phyloP scores from a whole-genome alignment of 2,797 vertebrate species.

The Semaprochilodus insignis region DNA sequence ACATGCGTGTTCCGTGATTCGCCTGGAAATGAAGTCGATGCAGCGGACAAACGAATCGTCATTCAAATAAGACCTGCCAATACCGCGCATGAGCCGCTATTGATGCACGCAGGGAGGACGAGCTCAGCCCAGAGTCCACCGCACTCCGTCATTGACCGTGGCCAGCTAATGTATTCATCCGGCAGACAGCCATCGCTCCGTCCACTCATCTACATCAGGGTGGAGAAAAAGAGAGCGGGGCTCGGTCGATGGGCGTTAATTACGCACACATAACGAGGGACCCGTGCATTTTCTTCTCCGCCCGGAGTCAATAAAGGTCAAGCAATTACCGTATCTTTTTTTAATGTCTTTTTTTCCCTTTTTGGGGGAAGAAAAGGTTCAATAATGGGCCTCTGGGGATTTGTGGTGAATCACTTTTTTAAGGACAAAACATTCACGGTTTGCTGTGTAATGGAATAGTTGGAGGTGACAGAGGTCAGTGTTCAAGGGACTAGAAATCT shows the following conservation, averaged over 20 bases:
- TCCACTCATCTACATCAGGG: conserved; percentile 66
- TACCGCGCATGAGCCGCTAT: conserved; percentile 60
- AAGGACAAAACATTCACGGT: conserved; percentile 4
- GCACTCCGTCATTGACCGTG: conserved; percentile 59
- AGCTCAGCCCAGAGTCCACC: conserved; percentile 39
- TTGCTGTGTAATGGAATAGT: conserved; percentile 8
- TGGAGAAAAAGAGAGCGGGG: conserved; percentile 69
- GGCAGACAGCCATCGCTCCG: conserved; percentile 72
- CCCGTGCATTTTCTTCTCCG: conserved; percentile 69
- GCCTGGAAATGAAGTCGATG: conserved; percentile 64
- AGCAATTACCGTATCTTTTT: conserved; percentile 74
- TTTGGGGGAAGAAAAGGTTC: conserved; percentile 49
- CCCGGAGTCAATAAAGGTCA: conserved; percentile 84
- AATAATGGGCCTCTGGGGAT: conserved; percentile 65
- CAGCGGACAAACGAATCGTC: conserved; percentile 63
- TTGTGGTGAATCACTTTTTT: neutral
- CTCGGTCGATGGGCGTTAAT: conserved; percentile 88
- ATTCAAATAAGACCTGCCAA: conserved; percentile 67
- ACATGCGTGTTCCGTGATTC: conserved; percentile 44
- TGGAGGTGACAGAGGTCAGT: neutral
- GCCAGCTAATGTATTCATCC: conserved; percentile 71
- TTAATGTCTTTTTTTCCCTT: neutral
- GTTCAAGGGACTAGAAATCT: neutral
- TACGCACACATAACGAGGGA: conserved; percentile 86
- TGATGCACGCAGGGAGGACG: conserved; percentile 57